Evolutionary conservation across 1,140 invertebrate genomes (phyloP).

Genomic region (Pectinophora gossypiella): DNA sequence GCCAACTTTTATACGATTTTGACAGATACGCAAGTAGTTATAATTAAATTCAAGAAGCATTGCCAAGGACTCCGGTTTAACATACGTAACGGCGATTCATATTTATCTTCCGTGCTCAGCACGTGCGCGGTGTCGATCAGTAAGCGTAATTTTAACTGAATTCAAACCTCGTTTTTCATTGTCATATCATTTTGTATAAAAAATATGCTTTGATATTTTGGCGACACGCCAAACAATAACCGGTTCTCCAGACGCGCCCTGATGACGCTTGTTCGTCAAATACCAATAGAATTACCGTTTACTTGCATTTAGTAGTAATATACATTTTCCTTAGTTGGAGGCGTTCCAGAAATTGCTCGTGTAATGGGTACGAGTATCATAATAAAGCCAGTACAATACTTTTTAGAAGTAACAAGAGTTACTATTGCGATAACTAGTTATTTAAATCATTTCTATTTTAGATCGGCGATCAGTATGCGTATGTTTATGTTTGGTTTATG

Average conservation of each 20-base stretch:
- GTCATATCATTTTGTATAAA: slow-evolving; percentile 38
- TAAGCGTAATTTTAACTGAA: slow-evolving; percentile 17
- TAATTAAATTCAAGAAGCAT: slow-evolving; percentile 64
- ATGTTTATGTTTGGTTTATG: slow-evolving; percentile 19
- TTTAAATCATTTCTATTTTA: slow-evolving; percentile 18
- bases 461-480: slow-evolving; percentile 7
- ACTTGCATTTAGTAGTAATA: not conserved
- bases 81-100: slow-evolving; percentile 9
- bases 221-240: slow-evolving; percentile 28
- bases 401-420: not conserved
- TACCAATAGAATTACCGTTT: not conserved
- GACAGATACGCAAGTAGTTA: slow-evolving; percentile 61
- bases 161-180: not conserved
- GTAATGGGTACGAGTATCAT: too few species aligned
- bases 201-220: slow-evolving; percentile 34
- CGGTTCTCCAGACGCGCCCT: not conserved
- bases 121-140: not conserved
- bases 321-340: slow-evolving; percentile 3
- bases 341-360: slow-evolving; percentile 5
- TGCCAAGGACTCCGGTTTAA: slow-evolving; percentile 52
- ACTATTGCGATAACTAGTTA: not conserved
- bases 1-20: slow-evolving; percentile 64
- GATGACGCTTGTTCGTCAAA: not conserved
- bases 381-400: not conserved
- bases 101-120: slow-evolving; percentile 15